A percentile compares a stretch with the other conserved stretches of the same genome.
phyloP scores from a whole-genome alignment of 2,888 invertebrate species.

The Lepidonotus clava region DNA sequence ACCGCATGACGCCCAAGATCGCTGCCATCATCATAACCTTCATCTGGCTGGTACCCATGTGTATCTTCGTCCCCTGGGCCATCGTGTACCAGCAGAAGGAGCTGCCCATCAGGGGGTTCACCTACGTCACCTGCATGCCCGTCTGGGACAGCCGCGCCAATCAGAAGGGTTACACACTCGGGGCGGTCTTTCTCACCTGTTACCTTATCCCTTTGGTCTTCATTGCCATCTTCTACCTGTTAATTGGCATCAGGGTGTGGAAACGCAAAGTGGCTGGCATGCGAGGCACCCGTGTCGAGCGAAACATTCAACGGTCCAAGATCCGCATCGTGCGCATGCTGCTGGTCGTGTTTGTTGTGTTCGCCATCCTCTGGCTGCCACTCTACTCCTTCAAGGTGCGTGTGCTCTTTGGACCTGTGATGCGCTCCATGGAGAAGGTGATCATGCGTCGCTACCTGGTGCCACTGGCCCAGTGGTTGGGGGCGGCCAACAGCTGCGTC shows the following conservation, averaged over 20 bases:
- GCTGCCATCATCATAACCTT: constrained; percentile 57
- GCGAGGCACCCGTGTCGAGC: constrained; percentile 57
- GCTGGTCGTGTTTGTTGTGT: constrained; percentile 59
- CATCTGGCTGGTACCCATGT: constrained; percentile 62
- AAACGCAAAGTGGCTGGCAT: constrained; percentile 60
- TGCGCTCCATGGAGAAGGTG: constrained; percentile 51
- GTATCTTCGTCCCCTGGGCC: constrained; percentile 64
- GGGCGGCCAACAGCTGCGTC: constrained; percentile 61
- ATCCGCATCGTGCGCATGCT: constrained; percentile 62
- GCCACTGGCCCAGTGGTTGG: constrained; percentile 61
- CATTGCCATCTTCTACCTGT: constrained; percentile 60
- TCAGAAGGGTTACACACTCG: constrained; percentile 56
- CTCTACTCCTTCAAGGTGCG: constrained; percentile 59
- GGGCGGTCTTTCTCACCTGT: constrained; percentile 61
- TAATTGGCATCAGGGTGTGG: constrained; percentile 61
- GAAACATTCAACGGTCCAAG: constrained; percentile 61
- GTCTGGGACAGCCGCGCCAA: constrained; percentile 17
- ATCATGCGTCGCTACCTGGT: constrained; percentile 48
- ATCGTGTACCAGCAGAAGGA: constrained; percentile 61
- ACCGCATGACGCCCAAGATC: constrained; percentile 54
- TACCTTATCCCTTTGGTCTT: constrained; percentile 61
- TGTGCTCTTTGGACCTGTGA: constrained; percentile 59
- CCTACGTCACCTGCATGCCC: constrained; percentile 52
- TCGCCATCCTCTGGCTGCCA: constrained; percentile 62
- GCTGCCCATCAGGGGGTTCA: background rate